Evolutionary conservation across 2,113 vertebrate genomes (phyloP).

Genomic region (Alosa alosa): DNA sequence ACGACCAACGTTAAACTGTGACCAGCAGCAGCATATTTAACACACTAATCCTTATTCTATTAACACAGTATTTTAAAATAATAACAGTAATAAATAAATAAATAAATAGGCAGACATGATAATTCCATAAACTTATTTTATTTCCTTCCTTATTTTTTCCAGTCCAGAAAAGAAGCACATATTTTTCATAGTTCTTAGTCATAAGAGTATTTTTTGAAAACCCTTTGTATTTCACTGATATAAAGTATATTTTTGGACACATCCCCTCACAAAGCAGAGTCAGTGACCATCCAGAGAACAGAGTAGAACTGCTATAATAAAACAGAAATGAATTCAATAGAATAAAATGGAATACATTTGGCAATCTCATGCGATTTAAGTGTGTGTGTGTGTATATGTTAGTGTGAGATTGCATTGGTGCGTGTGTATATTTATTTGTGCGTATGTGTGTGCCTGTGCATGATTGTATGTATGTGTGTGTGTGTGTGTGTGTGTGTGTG

Average conservation of each 20-base stretch:
- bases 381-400: slow-evolving; percentile 31
- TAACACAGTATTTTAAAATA: background rate
- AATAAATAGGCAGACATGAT: background rate
- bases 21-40: background rate
- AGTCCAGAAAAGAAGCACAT: too few species aligned
- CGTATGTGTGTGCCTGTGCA: background rate
- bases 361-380: background rate
- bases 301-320: background rate
- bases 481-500: slow-evolving; percentile 28
- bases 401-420: slow-evolving; percentile 1
- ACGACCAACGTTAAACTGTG: background rate
- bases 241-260: too few species aligned
- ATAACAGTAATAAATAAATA: background rate
- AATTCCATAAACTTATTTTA: too few species aligned
- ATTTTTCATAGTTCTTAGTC: too few species aligned
- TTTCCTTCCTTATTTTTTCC: too few species aligned
- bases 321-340: background rate
- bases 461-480: background rate
- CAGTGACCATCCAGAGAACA: background rate
- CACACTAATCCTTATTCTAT: too few species aligned
- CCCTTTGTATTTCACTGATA: too few species aligned
- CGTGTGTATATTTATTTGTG: background rate
- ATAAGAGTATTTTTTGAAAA: too few species aligned
- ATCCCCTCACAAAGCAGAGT: background rate
- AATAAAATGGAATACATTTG: background rate